Evolutionary conservation across 2,113 vertebrate species (phyloP), one percentile per base, ranked within the genome.

Genomic region (Odobenus rosmarus): DNA sequence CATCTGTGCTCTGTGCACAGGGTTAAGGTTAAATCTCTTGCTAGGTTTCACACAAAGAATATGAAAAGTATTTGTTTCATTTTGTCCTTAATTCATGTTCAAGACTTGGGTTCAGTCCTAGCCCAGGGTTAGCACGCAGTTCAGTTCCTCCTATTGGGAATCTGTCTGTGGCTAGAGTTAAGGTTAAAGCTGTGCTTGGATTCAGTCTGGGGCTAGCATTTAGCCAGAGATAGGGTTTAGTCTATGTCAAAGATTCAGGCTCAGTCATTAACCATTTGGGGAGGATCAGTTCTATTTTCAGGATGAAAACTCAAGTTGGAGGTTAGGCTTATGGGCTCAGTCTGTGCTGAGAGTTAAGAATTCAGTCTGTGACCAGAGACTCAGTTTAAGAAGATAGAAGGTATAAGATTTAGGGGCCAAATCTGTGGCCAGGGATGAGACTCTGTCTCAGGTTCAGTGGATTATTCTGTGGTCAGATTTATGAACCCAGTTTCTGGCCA

Each of bases 331-430:
- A 88, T 39, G 23, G 6, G 3, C 39, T 91, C 14, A 79, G 53
- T 88, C 62, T 95, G 42, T 95, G 46, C 72, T 86, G n/a, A 93
- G 76, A 91, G 51, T 92, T 92, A 80, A 55, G 42, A 94, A 61
- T 96, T 96, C 42, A 88, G 33, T 91, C 67, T 88, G 33, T 86
- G 53, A n/a, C 18, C 3, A 39, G 64, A 92, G 18, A 79, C 46
- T 33, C 0, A 33, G 23, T 95, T 85, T 88, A 42, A 88, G 90
- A 88, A 86, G 49, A 67, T 83, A 93, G 21, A 61, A n/a, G 21
- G 28, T 86, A 8, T 95, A 74, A 51, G 18, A 39, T 67, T 89
- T 89, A 89, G 11, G 28, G 15, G 12, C 42, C 51, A 77, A 95
- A 82, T 96, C 24, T 61, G 31, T 93, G 92, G 24, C 62, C 23